These are phyloP conservation scores for Acanthosepion pharaonis DNA, from an alignment of 2,888 invertebrate genomes.

Conservation along the genomic window DNA sequence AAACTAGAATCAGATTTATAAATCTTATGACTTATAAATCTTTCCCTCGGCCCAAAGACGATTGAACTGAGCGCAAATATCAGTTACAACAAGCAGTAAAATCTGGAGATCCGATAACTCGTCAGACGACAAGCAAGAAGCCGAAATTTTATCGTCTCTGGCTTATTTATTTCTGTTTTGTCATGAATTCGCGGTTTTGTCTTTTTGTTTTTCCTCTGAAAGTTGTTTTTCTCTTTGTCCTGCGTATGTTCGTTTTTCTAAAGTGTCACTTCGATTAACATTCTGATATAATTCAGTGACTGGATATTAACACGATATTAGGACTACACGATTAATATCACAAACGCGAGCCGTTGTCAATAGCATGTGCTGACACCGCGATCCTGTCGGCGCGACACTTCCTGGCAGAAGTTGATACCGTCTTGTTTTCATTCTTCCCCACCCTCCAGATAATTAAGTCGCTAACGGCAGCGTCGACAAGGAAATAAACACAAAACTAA, in stretches of 20 bases:
- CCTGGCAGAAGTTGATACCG: background rate
- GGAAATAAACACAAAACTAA: background rate
- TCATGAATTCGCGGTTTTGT: background rate
- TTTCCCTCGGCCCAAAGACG: background rate
- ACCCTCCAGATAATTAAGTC: slow-evolving; percentile 12
- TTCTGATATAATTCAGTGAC: background rate
- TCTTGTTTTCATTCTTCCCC: background rate
- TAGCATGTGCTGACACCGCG: background rate
- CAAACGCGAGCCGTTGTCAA: slow-evolving; percentile 33
- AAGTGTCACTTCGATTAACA: slow-evolving; percentile 4
- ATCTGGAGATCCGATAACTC: background rate
- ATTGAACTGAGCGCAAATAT: background rate
- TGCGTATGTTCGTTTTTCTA: background rate
- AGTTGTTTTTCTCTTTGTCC: background rate
- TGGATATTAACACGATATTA: background rate
- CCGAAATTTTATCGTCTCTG: background rate
- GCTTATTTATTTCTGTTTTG: background rate
- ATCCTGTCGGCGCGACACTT: background rate
- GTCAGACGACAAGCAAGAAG: background rate
- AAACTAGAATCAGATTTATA: background rate
- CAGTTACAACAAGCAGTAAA: background rate
- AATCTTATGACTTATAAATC: background rate
- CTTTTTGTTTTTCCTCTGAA: background rate
- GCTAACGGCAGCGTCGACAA: background rate
- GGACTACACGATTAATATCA: background rate